Percentiles rank a stretch among this genome's conserved stretches.
phyloP scores from a whole-genome alignment of 37 sponge, comb jelly and placozoan species.

The Spongilla lacustris region DNA sequence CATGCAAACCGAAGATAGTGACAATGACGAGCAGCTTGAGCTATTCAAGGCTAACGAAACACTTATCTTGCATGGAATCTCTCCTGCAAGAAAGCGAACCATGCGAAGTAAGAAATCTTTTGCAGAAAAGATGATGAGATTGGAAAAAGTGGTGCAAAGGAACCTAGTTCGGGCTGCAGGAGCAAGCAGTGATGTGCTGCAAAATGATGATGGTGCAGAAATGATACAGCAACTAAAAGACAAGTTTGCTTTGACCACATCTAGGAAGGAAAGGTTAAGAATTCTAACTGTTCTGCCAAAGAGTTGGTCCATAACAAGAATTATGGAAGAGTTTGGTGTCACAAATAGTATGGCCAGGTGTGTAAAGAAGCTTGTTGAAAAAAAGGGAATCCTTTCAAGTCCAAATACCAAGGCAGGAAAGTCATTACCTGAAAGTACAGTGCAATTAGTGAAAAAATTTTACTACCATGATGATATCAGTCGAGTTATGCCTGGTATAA shows the following conservation, averaged over 20 bases:
- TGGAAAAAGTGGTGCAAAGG: too few relatives aligned
- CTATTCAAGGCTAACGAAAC: too few relatives aligned
- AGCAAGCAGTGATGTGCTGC: too few relatives aligned
- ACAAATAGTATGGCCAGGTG: constrained; percentile 9
- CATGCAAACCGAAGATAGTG: too few relatives aligned
- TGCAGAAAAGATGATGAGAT: too few relatives aligned
- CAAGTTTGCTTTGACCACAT: constrained; percentile 15
- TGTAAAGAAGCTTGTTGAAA: constrained; percentile 16
- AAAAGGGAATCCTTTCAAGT: constrained; percentile 13
- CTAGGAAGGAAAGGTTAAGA: constrained; percentile 25
- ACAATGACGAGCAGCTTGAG: too few relatives aligned
- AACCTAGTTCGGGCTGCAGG: too few relatives aligned
- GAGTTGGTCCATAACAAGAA: constrained; percentile 26
- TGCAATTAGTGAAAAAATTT: constrained; percentile 1
- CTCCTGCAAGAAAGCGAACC: too few relatives aligned
- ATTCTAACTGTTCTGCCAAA: constrained; percentile 35
- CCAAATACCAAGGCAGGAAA: constrained; percentile 21
- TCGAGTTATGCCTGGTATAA: constrained; percentile 36
- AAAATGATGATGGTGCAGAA: constrained; percentile 3
- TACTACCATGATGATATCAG: constrained; percentile 33
- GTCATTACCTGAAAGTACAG: not conserved
- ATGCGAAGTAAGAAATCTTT: too few relatives aligned
- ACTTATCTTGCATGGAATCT: too few relatives aligned
- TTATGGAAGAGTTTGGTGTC: constrained; percentile 27
- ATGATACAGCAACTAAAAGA: constrained; percentile 36